Evolutionary conservation across 2,888 invertebrate genomes (phyloP), one percentile per base, ranked within the genome.

Genomic region (Phalera bucephala): DNA sequence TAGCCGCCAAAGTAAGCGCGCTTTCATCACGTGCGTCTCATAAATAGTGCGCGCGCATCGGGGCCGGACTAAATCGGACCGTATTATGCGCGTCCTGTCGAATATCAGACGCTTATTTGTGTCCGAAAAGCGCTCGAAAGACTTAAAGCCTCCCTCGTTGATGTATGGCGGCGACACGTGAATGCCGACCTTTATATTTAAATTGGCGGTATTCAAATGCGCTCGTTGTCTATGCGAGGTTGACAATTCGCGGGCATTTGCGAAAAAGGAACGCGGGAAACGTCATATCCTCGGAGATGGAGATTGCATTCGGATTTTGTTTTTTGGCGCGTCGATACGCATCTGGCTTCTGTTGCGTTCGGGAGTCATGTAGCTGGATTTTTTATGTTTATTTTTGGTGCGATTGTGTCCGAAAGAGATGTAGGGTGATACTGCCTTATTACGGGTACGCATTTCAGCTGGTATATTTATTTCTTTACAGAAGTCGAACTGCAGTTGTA

Each of bases 151-250:
- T 69, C 73, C 77, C 53, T 69, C 57, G 65, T 82, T 88, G 88
- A 89, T 88, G 83, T 77, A 87, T 82, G 79, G 84, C 75, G 72
- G 66, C 77, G 81, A 80, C 84, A 78, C 80, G 80, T 76, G 79
- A 81, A 76, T 75, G 74, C 78, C 82, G 80, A 84, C 81, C 84
- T 87, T 89, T 89, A 89, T 89, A 89, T 89, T 89, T 85, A 89
- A 88, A 89, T 88, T 73, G 71, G 57, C 60, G 57, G 77, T 76
- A 89, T 89, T 88, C 82, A 88, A 88, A 85, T 84, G 72, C 52
- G 73, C 66, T 74, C 80, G 78, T 81, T 80, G 83, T 85, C 88
- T 87, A 86, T 84, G 79, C 76, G 67, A 59, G 64, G 80, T 82
- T 87, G 87, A 88, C 87, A 88, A 81, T 86, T 81, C 80, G 84